Evolutionary conservation across 2,113 vertebrate species (phyloP), one percentile per base, ranked within the genome.

Genomic region (Turdus rufiventris): DNA sequence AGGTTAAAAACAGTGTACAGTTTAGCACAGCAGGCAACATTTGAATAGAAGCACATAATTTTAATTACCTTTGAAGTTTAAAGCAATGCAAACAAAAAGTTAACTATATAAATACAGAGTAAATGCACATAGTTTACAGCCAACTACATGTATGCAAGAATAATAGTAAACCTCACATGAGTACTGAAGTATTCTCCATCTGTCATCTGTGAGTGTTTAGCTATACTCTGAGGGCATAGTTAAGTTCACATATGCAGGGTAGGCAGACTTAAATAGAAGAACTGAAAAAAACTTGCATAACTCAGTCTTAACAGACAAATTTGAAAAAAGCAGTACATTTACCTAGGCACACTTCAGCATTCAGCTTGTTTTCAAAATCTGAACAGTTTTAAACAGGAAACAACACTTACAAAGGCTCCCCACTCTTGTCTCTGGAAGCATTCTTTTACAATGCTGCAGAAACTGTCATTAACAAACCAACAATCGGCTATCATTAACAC

Each of bases 61-160:
- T 97, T 98, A 98, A 97, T 98, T 94, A 92, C 58, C 91, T 97
- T 89, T 89, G 70, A 96, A 96, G 63, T 97, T 96, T 93, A 97
- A 96, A 96, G 97, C 93, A 96, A 95, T 96, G 87, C 94, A 97
- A 97, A 97, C 93, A 95, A 95, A 96, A 96, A 89, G 54, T 95
- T 91, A 89, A 85, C 97, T 91, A 88, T 95, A 96, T 96, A 98
- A 97, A 98, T 96, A 98, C 91, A 97, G 96, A 97, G 42, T 91
- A 98, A 97, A 97, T 93, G 97, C 97, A 98, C 90, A 93, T 61
- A 94, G 93, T 97, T 97, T 97, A 98, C 92, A 98, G 97, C 92
- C 90, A 97, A 70, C 67, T 96, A 97, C 88, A 97, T 53, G 74
- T 94, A 97, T 73, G 91, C 70, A 95, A 97, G 89, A 97, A 95